These are phyloP conservation scores for Mirza zaza DNA, from an alignment of 2,113 vertebrate species.

Conservation along the genomic window DNA sequence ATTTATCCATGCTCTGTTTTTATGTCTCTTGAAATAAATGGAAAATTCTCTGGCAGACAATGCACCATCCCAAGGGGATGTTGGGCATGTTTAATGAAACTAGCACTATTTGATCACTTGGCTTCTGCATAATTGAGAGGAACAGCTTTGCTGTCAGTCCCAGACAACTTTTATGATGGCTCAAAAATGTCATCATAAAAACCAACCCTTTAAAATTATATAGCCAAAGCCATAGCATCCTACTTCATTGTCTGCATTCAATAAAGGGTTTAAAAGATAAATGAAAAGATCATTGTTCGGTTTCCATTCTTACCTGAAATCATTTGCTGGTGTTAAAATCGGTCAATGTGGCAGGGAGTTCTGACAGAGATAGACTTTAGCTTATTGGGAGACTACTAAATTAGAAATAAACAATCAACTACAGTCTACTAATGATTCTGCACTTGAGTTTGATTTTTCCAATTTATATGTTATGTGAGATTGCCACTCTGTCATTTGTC, in stretches of 20 bases:
- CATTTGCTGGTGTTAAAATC: constrained; percentile 2
- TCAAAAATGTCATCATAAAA: constrained; percentile 58
- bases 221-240: background rate
- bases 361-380: background rate
- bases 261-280: constrained; percentile 52
- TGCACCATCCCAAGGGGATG: background rate
- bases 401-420: background rate
- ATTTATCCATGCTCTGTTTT: background rate
- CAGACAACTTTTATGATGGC: constrained; percentile 5
- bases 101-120: background rate
- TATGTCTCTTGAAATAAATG: background rate
- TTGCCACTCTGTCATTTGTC: background rate
- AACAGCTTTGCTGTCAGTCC: background rate
- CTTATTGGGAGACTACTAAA: background rate
- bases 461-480: background rate
- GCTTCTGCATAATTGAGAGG: constrained; percentile 40
- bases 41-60: constrained; percentile 21
- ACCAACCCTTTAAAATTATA: constrained; percentile 30
- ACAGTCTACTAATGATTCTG: background rate
- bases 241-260: constrained; percentile 27
- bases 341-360: background rate
- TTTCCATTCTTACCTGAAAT: constrained; percentile 56
- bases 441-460: background rate
- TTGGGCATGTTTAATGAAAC: constrained; percentile 21
- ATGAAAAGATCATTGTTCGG: constrained; percentile 26